These are phyloP conservation scores for Tetrapedia diversipes DNA, from an alignment of 2,888 invertebrate genomes.

Conservation along the genomic window DNA sequence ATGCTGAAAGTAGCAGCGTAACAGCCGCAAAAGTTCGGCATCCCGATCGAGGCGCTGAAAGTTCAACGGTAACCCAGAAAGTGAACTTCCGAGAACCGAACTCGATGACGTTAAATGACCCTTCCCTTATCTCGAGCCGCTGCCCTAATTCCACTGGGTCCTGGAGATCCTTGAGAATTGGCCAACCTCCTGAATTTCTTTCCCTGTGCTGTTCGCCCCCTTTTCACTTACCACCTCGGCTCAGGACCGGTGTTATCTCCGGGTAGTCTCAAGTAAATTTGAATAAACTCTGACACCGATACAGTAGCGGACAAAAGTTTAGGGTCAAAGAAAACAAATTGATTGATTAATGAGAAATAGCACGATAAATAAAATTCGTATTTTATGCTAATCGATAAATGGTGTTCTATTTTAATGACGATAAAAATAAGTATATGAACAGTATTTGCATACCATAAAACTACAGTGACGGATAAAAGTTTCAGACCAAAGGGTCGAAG, in stretches of 20 bases:
- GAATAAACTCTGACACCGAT: too few relatives aligned
- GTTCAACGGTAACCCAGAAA: slow-evolving; percentile 20
- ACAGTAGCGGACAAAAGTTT: too few relatives aligned
- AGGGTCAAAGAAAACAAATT: too few relatives aligned
- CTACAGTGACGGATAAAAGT: too few relatives aligned
- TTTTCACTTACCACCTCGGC: neutral
- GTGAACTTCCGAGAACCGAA: slow-evolving; percentile 27
- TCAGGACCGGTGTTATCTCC: neutral
- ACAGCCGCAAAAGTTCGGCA: slow-evolving; percentile 1
- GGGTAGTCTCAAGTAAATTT: too few relatives aligned
- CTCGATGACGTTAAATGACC: slow-evolving; percentile 14
- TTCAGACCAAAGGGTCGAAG: too few relatives aligned
- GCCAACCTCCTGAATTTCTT: slow-evolving; percentile 11
- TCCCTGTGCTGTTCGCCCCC: neutral
- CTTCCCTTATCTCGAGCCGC: slow-evolving; percentile 15
- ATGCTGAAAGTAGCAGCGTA: slow-evolving; percentile 12
- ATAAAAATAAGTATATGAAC: too few relatives aligned
- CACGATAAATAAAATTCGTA: too few relatives aligned
- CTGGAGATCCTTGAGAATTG: slow-evolving; percentile 23
- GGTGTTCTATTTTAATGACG: too few relatives aligned
- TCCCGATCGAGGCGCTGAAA: neutral
- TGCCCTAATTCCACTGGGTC: slow-evolving; percentile 22
- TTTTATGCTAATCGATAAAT: too few relatives aligned
- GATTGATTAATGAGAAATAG: too few relatives aligned
- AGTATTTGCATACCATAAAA: too few relatives aligned